A percentile compares a stretch with the other conserved stretches of the same genome.
These are phyloP conservation scores for Oreotrochilus melanogaster DNA, from an alignment of 2,113 vertebrate genomes.

Conservation along the genomic window DNA sequence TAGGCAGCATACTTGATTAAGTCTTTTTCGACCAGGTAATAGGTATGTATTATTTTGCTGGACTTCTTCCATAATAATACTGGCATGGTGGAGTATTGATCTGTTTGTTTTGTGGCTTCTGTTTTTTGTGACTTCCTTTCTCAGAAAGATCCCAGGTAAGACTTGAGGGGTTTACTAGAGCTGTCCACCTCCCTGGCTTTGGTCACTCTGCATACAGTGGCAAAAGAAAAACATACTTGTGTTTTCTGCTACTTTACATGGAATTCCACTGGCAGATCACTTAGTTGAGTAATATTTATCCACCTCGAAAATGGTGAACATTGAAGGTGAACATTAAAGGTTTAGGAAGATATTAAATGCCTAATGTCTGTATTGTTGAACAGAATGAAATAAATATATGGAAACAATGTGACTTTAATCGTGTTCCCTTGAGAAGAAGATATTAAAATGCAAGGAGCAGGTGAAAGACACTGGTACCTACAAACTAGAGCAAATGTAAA, in stretches of 20 bases:
- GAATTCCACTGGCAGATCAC: neutral
- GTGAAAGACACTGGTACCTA: neutral
- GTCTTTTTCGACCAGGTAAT: neutral
- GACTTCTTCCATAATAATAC: neutral
- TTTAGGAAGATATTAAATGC: neutral
- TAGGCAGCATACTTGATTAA: neutral
- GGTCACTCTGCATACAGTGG: rapidly evolving
- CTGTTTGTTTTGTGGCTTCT: neutral
- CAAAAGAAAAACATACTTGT: neutral
- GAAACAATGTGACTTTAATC: neutral
- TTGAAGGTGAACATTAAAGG: rapidly evolving
- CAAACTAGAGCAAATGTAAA: neutral
- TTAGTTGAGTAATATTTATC: neutral
- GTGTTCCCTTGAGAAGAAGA: neutral
- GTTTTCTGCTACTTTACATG: neutral
- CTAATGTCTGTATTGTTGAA: neutral
- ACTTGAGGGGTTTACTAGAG: neutral
- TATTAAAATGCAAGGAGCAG: neutral
- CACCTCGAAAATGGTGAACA: neutral
- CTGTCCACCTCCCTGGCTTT: neutral
- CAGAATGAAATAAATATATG: neutral
- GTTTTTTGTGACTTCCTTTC: neutral
- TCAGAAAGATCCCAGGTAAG: neutral
- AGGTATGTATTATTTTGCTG: neutral
- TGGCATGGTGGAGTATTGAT: neutral